Base-by-base conservation (phyloP, 2,113 vertebrate genomes). In the Electrona antarctica region DNA sequence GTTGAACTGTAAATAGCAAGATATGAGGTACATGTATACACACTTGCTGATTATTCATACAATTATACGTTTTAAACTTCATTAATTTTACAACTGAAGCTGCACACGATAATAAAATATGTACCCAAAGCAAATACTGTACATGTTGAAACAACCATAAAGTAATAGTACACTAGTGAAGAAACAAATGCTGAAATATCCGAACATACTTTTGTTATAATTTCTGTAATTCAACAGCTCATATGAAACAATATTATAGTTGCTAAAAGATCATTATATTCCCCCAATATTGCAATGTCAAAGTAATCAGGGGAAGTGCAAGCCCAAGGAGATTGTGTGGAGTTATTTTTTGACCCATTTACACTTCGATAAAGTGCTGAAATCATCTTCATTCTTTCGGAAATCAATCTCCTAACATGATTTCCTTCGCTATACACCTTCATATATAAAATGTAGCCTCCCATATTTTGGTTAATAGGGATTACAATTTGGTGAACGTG, bases 31-130 rank as follows among this genome's bases (percentile, higher is more conserved):
- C 92, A 95, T 94, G 89, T 94, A 93, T 92, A 97, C 95, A 95
- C 93, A 94, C 93, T 95, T 93, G 93, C 94, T 93, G 93, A 94
- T 94, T 94, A 95, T 96, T 96, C 93, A 97, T 94, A 98, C 94
- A 94, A 91, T 76, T 63, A 81, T 92, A 88, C 84, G 83, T 89
- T 90, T 91, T 92, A 82, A 92, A 88, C 83, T 90, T 90, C 76
- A 91, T 89, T 84, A 86, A 84, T 85, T 88, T 87, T 90, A 93
- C 89, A 91, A 92, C 85, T 62, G 81, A 88, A 91, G 76, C 80
- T 73, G 88, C 91, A 91, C 86, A 89, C 80, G 76, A 89, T 88
- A 88, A 86, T 93, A 94, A 95, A 93, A 94, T 92, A 91, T 93
- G 92, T 95, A 96, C 94, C 94, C 93, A 95, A 97, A 91, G 94